Evolutionary conservation across 2,888 invertebrate genomes (phyloP).

Genomic region (Apotomis betuletana): DNA sequence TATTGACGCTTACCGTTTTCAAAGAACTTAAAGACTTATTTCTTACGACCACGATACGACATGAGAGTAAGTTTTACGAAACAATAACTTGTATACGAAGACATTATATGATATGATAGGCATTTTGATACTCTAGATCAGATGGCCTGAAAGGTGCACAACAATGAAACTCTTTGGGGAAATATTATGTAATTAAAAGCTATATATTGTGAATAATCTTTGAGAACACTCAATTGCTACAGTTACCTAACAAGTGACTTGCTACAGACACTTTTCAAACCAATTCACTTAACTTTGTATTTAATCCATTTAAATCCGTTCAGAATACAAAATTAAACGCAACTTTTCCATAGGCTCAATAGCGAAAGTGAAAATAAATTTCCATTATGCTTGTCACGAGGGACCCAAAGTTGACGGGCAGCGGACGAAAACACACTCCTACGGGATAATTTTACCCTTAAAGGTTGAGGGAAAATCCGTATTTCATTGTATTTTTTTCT

Average conservation of each 20-base stretch:
- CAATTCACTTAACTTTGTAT: background rate
- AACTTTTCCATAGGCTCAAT: slow-evolving; percentile 11
- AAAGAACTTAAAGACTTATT: too few relatives aligned
- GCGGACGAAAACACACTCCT: slow-evolving; percentile 46
- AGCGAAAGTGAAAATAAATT: slow-evolving; percentile 56
- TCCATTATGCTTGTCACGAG: slow-evolving; percentile 57
- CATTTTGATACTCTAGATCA: too few relatives aligned
- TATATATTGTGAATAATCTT: background rate
- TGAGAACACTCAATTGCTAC: background rate
- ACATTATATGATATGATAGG: too few relatives aligned
- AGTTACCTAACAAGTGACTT: background rate
- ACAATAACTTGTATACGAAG: too few relatives aligned
- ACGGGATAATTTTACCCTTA: slow-evolving; percentile 45
- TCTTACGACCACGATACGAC: too few relatives aligned
- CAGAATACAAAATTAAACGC: slow-evolving; percentile 17
- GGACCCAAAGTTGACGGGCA: slow-evolving; percentile 50
- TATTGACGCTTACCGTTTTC: too few relatives aligned
- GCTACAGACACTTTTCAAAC: background rate
- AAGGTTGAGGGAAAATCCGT: slow-evolving; percentile 12
- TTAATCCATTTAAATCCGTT: slow-evolving; percentile 16
- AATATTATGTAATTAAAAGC: too few relatives aligned
- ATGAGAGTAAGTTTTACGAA: too few relatives aligned
- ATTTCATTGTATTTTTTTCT: slow-evolving; percentile 9
- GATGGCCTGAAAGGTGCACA: too few relatives aligned
- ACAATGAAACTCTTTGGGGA: too few relatives aligned